Evolutionary conservation across 1,140 invertebrate species (phyloP).

Genomic region (Cherax destructor): DNA sequence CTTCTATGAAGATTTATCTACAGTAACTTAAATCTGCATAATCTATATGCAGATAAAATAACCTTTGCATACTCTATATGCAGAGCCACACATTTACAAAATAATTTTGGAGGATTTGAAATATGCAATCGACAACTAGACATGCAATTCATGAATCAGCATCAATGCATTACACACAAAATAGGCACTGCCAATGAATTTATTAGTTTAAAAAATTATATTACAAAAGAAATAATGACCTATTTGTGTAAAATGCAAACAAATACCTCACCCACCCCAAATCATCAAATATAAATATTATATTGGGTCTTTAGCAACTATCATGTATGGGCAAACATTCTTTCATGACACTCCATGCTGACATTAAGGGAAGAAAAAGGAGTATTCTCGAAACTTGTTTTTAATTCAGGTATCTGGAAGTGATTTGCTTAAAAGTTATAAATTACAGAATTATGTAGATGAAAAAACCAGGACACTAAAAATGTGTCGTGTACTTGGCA

Average conservation of each 20-base stretch:
- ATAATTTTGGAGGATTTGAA: background rate
- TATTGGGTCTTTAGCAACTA: background rate
- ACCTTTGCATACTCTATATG: background rate
- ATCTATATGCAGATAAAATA: constrained; percentile 1
- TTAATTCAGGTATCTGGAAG: background rate
- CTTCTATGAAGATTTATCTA: background rate
- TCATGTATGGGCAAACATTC: background rate
- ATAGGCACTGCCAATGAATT: constrained; percentile 1
- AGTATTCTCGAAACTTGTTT: background rate
- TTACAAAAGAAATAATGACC: background rate
- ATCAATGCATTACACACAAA: background rate
- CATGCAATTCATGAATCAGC: background rate
- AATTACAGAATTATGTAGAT: constrained; percentile 9
- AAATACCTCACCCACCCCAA: background rate
- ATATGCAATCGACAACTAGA: background rate
- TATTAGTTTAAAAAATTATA: background rate
- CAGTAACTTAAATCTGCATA: background rate
- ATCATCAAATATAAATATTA: background rate
- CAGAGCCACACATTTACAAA: background rate
- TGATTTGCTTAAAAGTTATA: background rate
- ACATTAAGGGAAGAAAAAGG: background rate
- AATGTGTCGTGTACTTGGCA: background rate
- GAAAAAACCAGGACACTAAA: background rate
- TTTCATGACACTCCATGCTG: background rate
- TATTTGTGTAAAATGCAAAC: background rate